Conservation (phyloP, 2,113 vertebrate species). For the Pholis gunnellus region DNA sequence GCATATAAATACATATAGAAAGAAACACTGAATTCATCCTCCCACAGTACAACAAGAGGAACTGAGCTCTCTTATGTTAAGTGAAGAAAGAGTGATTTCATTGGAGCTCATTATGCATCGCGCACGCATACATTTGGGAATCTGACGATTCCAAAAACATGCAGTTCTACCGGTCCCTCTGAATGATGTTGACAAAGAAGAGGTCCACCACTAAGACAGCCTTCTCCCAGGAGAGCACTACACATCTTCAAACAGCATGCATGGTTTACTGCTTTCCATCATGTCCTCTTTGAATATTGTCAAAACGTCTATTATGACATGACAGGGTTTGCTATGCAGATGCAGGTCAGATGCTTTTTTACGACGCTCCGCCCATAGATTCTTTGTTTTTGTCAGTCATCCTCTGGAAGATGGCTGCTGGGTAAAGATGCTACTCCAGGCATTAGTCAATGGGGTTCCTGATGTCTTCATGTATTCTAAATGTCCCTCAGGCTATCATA, state of each 20-base stretch:
- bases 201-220: conserved; percentile 67
- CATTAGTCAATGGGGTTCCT: conserved; percentile 51
- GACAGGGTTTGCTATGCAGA: conserved; percentile 75
- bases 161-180: conserved; percentile 71
- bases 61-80: conserved; percentile 48
- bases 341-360: conserved; percentile 74
- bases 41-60: conserved; percentile 42
- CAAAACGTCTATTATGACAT: conserved; percentile 75
- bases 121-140: conserved; percentile 71
- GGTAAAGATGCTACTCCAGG: conserved; percentile 37
- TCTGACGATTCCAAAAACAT: conserved; percentile 76
- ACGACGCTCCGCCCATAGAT: conserved; percentile 50
- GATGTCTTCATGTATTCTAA: conserved; percentile 66
- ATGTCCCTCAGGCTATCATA: conserved; percentile 68
- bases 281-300: conserved; percentile 75
- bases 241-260: conserved; percentile 75
- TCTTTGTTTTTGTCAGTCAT: conserved; percentile 71
- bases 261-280: conserved; percentile 75
- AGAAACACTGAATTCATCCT: conserved; percentile 23
- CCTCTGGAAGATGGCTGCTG: conserved; percentile 26
- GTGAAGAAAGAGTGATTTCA: conserved; percentile 67
- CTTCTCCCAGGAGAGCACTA: conserved; percentile 70
- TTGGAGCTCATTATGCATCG: conserved; percentile 76
- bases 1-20: background rate
- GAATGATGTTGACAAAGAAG: conserved; percentile 64